These are phyloP conservation scores for Timandra comae DNA, from an alignment of 2,888 invertebrate species.

Conservation along the genomic window DNA sequence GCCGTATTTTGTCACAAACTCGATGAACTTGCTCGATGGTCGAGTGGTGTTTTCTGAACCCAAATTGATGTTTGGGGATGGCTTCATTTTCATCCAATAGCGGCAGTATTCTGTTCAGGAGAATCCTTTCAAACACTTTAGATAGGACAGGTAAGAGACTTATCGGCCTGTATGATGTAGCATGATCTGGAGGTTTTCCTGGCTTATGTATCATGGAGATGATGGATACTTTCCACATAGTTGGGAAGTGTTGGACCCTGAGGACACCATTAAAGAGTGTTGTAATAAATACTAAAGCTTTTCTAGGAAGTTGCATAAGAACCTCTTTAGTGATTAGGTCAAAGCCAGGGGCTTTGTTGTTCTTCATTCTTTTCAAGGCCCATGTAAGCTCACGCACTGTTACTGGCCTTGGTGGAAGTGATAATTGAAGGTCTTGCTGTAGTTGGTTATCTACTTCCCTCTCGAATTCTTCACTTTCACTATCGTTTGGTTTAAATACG, in stretches of 20 bases:
- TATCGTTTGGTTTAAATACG: neutral
- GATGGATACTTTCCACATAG: neutral
- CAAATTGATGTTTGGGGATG: conserved; percentile 1
- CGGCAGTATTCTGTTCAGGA: neutral
- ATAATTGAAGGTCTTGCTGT: neutral
- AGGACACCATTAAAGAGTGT: neutral
- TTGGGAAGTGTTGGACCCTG: neutral
- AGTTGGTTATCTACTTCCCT: neutral
- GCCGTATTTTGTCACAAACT: neutral
- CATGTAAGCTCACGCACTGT: conserved; percentile 1
- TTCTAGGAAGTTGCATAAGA: conserved; percentile 2
- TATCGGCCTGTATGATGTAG: conserved; percentile 1
- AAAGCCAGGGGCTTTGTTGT: conserved; percentile 3
- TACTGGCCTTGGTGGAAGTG: neutral
- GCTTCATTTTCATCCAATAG: neutral
- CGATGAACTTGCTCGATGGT: conserved; percentile 1
- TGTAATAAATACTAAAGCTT: conserved; percentile 1
- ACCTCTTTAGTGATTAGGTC: conserved; percentile 4
- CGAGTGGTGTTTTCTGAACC: neutral
- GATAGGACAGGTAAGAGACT: conserved; percentile 1
- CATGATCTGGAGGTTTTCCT: conserved; percentile 1
- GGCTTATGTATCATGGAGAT: conserved; percentile 1
- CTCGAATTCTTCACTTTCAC: neutral
- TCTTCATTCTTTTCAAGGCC: neutral
- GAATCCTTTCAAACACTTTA: conserved; percentile 1